Evolutionary conservation across 2,888 invertebrate species (phyloP).

Genomic region (Phortica okadai): DNA sequence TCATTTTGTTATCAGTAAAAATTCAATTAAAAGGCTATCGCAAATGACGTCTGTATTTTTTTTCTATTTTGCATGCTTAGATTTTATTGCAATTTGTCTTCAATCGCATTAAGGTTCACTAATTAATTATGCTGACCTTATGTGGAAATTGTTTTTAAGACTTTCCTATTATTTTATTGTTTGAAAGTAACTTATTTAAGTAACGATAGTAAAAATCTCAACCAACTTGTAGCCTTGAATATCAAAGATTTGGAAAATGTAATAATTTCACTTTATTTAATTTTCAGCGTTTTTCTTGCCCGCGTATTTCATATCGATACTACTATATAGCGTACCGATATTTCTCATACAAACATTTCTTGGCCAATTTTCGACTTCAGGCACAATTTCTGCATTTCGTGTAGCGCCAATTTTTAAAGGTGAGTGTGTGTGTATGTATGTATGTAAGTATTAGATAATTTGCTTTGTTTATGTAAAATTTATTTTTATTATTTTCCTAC

Average conservation of each 20-base stretch:
- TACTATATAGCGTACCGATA: slow-evolving; percentile 81
- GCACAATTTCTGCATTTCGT: slow-evolving; percentile 88
- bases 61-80: neutral
- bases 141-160: neutral
- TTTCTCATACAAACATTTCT: slow-evolving; percentile 91
- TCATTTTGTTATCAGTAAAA: slow-evolving; percentile 42
- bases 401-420: slow-evolving; percentile 93
- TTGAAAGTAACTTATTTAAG: no score
- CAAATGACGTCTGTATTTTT: slow-evolving; percentile 31
- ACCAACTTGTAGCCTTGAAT: no score
- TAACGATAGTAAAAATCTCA: no score
- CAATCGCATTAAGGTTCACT: neutral
- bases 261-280: neutral
- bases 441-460: neutral
- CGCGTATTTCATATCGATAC: slow-evolving; percentile 65
- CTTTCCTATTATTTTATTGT: no score
- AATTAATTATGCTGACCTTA: neutral
- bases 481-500: no score
- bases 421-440: slow-evolving; percentile 66
- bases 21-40: slow-evolving; percentile 53
- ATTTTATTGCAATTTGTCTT: neutral
- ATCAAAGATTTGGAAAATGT: no score
- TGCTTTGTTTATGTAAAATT: neutral
- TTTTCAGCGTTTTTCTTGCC: slow-evolving; percentile 65
- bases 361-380: slow-evolving; percentile 90